These are phyloP conservation scores for Mormyrus iriodes DNA, from an alignment of 2,113 vertebrate species.

Conservation along the genomic window DNA sequence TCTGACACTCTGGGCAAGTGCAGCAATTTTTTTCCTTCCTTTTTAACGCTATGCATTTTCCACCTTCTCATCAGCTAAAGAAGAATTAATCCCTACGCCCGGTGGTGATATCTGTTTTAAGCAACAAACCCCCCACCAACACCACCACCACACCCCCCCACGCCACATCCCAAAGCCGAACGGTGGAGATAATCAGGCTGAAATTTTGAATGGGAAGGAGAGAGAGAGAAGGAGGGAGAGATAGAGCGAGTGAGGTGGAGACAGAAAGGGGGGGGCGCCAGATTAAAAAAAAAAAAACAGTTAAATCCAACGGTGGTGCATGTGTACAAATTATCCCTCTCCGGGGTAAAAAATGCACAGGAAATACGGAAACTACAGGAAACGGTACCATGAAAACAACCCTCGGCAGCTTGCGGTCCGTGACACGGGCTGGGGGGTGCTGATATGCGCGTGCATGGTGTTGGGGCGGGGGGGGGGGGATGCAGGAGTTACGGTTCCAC, in stretches of 20 bases:
- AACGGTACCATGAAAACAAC: background rate
- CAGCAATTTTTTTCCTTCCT: too few relatives aligned
- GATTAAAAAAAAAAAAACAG: conserved; percentile 7
- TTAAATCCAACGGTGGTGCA: background rate
- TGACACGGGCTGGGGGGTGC: background rate
- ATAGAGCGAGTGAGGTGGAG: background rate
- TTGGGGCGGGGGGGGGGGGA: background rate
- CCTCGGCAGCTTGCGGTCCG: background rate
- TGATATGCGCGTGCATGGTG: background rate
- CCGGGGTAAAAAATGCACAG: background rate
- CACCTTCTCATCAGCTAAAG: background rate
- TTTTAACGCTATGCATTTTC: background rate
- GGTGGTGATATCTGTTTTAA: conserved; percentile 6
- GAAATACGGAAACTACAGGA: background rate
- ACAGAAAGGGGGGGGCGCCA: background rate
- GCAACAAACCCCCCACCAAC: background rate
- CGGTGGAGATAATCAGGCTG: conserved; percentile 8
- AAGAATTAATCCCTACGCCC: background rate
- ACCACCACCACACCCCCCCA: background rate
- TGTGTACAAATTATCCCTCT: background rate
- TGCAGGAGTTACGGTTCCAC: conserved; percentile 4
- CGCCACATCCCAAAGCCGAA: background rate
- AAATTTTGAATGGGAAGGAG: conserved; percentile 12
- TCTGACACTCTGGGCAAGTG: too few relatives aligned
- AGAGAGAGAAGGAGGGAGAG: background rate